Evolutionary conservation across 2,113 vertebrate genomes (phyloP).

Genomic region (Cyrtonyx montezumae): DNA sequence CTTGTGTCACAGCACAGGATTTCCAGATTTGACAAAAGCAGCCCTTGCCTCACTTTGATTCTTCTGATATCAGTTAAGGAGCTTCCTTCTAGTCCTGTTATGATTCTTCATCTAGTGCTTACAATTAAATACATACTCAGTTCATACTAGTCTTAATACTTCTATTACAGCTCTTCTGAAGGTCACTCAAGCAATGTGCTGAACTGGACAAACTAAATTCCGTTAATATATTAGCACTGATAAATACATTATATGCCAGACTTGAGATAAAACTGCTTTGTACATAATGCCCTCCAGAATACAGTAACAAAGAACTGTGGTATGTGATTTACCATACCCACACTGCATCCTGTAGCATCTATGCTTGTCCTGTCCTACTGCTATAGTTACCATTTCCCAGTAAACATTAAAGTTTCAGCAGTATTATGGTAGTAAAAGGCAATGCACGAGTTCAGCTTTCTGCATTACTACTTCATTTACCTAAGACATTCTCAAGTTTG

Average conservation of each 20-base stretch:
- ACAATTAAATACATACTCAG: background rate
- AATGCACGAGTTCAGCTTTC: background rate
- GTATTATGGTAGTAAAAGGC: background rate
- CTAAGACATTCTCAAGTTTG: background rate
- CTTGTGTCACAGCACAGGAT: rapidly evolving
- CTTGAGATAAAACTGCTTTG: background rate
- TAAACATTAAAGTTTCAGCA: background rate
- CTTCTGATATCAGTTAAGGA: background rate
- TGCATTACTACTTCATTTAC: background rate
- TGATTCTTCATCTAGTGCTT: background rate
- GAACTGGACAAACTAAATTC: background rate
- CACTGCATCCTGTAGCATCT: background rate
- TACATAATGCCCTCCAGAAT: background rate
- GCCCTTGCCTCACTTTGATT: background rate
- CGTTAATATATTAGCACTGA: background rate
- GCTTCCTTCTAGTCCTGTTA: background rate
- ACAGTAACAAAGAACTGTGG: background rate
- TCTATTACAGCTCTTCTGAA: background rate
- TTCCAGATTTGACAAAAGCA: background rate
- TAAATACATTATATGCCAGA: background rate
- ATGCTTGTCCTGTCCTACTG: background rate
- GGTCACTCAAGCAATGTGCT: background rate
- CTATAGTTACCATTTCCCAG: background rate
- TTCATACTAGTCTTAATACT: background rate
- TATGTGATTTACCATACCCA: background rate